These are phyloP conservation scores for Coleophora flavipennella DNA, from an alignment of 2,888 invertebrate genomes.

Conservation along the genomic window DNA sequence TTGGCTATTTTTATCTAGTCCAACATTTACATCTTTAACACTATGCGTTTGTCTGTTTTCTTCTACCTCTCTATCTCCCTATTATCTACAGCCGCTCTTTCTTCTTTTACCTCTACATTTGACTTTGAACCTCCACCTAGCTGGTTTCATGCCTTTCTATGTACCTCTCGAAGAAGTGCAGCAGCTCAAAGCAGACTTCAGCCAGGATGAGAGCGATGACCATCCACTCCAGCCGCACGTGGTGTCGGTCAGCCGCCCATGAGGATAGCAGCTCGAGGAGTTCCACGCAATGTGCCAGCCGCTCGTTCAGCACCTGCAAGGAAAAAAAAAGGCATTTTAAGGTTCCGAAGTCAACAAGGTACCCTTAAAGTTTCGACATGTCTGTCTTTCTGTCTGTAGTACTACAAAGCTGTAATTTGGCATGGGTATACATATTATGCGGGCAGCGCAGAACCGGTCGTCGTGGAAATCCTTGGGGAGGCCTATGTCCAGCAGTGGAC, in stretches of 20 bases:
- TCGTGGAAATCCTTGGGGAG: too few species aligned
- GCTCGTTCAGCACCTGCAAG: slow-evolving; percentile 91
- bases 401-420: too few species aligned
- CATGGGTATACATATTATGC: too few species aligned
- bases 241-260: slow-evolving; percentile 93
- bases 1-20: too few species aligned
- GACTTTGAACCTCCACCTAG: slow-evolving; percentile 1
- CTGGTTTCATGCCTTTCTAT: background rate
- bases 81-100: too few species aligned
- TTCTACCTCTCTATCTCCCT: too few species aligned
- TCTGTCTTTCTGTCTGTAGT: background rate
- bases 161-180: slow-evolving; percentile 82
- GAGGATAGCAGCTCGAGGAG: slow-evolving; percentile 90
- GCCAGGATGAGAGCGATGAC: slow-evolving; percentile 96
- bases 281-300: slow-evolving; percentile 94
- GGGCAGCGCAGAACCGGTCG: too few species aligned
- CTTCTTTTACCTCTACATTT: background rate
- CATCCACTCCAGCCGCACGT: slow-evolving; percentile 96
- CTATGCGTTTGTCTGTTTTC: too few species aligned
- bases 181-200: slow-evolving; percentile 89
- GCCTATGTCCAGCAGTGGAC: too few species aligned
- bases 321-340: background rate
- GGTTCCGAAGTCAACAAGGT: too few species aligned
- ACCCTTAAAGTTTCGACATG: too few species aligned
- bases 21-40: too few species aligned